phyloP scores from a whole-genome alignment of 2,888 invertebrate genomes.

The Dorcus hopei region DNA sequence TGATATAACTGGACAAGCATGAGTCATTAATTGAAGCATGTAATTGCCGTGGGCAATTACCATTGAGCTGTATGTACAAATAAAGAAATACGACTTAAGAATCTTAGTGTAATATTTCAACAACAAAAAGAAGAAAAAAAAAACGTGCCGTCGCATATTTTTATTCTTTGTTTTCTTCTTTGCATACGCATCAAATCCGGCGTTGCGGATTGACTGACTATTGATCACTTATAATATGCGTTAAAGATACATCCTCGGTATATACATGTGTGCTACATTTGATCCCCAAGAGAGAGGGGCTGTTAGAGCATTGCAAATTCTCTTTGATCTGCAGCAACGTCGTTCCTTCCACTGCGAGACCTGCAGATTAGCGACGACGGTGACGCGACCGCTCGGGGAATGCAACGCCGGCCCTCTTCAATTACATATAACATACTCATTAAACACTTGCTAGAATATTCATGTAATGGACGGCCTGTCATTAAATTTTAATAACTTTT shows the following conservation, averaged over 20 bases:
- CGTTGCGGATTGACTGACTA: not conserved
- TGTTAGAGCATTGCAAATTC: constrained; percentile 7
- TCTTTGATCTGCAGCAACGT: constrained; percentile 15
- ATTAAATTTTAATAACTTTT: constrained; percentile 11
- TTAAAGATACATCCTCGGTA: not conserved
- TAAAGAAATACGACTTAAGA: too few relatives aligned
- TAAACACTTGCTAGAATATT: constrained; percentile 19
- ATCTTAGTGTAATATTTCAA: too few relatives aligned
- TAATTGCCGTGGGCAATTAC: too few relatives aligned
- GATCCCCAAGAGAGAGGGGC: constrained; percentile 4
- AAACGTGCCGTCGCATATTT: not conserved
- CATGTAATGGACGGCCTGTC: constrained; percentile 2
- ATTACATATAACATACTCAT: constrained; percentile 21
- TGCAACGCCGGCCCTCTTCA: constrained; percentile 5
- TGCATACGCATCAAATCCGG: not conserved
- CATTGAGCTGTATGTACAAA: too few relatives aligned
- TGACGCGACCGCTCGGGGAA: constrained; percentile 10
- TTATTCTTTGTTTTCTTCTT: not conserved
- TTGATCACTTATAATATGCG: not conserved
- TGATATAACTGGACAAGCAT: too few relatives aligned
- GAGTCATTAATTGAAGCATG: too few relatives aligned
- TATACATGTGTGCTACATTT: not conserved
- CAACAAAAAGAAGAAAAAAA: too few relatives aligned
- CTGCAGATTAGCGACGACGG: constrained; percentile 23
- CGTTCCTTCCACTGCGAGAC: constrained; percentile 14